These are phyloP conservation scores for Triplophysa siluroides DNA, from an alignment of 2,113 vertebrate genomes.

Conservation along the genomic window DNA sequence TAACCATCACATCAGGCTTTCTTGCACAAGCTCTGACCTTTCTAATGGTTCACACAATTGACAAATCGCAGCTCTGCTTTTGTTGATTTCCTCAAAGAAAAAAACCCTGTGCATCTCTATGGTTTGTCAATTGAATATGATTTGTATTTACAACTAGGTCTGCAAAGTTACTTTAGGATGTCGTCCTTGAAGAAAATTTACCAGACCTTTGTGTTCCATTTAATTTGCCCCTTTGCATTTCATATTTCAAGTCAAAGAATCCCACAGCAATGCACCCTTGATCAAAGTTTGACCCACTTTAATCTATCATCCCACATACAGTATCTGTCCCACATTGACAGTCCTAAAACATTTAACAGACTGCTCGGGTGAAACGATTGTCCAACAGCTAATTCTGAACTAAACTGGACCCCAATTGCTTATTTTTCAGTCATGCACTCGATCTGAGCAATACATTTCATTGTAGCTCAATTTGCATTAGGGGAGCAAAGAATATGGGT, in stretches of 20 bases:
- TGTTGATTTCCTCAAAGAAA: neutral
- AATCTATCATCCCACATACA: neutral
- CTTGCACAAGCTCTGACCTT: neutral
- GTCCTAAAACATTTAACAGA: neutral
- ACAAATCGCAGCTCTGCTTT: neutral
- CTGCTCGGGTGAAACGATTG: too few relatives aligned
- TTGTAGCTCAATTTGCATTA: too few relatives aligned
- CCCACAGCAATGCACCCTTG: neutral
- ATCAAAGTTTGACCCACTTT: neutral
- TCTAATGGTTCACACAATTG: neutral
- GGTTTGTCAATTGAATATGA: neutral
- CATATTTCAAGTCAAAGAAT: constrained; percentile 16
- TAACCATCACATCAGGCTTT: neutral
- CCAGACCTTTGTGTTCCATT: neutral
- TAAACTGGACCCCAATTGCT: too few relatives aligned
- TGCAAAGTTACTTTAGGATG: neutral
- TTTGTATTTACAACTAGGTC: neutral
- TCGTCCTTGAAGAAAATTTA: neutral
- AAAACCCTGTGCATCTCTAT: neutral
- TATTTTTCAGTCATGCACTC: too few relatives aligned
- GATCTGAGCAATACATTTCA: too few relatives aligned
- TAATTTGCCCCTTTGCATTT: neutral
- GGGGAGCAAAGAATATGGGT: too few relatives aligned
- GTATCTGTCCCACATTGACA: neutral
- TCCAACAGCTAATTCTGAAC: too few relatives aligned